Evolutionary conservation across 1,140 invertebrate genomes (phyloP).

Genomic region (Triops cancriformis): DNA sequence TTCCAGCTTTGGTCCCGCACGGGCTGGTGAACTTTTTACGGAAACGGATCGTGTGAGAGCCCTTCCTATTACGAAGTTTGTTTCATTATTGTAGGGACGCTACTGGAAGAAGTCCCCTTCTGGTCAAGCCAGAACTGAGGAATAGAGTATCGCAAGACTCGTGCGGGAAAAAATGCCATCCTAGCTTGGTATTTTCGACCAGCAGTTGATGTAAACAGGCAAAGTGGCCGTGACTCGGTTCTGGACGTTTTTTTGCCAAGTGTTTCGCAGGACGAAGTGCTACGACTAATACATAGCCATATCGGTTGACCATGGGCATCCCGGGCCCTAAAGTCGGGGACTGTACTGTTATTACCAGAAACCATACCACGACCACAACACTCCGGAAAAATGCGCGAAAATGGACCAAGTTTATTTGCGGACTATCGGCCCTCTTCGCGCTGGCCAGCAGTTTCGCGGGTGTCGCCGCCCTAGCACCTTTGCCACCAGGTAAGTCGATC

Average conservation of each 20-base stretch:
- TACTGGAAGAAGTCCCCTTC: not conserved
- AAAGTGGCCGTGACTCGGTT: constrained; percentile 12
- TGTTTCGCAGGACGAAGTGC: not conserved
- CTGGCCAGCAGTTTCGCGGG: not conserved
- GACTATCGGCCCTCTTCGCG: not conserved
- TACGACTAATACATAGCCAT: not conserved
- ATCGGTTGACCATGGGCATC: not conserved
- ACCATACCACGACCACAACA: not conserved
- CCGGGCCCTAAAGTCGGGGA: not conserved
- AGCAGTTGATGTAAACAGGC: not conserved
- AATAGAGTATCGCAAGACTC: not conserved
- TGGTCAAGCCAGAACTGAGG: not conserved
- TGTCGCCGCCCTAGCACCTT: not conserved
- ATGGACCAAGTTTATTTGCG: not conserved
- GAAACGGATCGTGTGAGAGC: not conserved
- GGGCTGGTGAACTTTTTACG: not conserved
- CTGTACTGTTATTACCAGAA: not conserved
- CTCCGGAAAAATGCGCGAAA: not conserved
- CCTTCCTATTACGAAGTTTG: not conserved
- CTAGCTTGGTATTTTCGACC: not conserved
- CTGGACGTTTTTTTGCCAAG: not conserved
- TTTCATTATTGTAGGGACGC: not conserved
- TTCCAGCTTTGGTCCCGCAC: constrained; percentile 12
- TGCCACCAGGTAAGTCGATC: constrained; percentile 3
- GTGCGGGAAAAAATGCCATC: constrained; percentile 8